phyloP scores from a whole-genome alignment of 1,140 invertebrate genomes.

The Trichonephila clavipes region DNA sequence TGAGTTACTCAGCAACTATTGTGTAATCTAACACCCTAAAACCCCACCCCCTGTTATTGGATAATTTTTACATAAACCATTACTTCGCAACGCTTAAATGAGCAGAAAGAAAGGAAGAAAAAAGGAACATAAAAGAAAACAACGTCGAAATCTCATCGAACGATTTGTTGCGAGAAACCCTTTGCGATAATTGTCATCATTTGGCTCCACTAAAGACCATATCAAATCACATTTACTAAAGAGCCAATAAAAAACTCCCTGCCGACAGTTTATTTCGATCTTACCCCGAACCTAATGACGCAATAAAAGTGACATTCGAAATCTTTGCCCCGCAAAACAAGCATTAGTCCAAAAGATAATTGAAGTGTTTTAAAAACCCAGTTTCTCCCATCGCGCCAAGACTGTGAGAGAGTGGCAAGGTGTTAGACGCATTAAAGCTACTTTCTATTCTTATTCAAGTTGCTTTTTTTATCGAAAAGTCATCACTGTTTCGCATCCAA shows the following conservation, averaged over 20 bases:
- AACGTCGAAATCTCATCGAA: slow-evolving; percentile 31
- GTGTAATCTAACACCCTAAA: neutral
- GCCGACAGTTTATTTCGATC: slow-evolving; percentile 36
- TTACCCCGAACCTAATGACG: slow-evolving; percentile 55
- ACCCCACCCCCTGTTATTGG: slow-evolving; percentile 39
- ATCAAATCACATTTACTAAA: slow-evolving; percentile 71
- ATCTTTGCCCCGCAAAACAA: slow-evolving; percentile 57
- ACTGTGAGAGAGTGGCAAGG: slow-evolving; percentile 62
- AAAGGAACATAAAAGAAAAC: neutral
- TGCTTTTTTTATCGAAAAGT: slow-evolving; percentile 73
- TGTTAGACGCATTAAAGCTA: slow-evolving; percentile 70
- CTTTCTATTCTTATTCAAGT: slow-evolving; percentile 72
- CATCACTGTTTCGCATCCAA: slow-evolving; percentile 71
- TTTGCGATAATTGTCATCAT: slow-evolving; percentile 66
- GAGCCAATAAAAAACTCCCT: slow-evolving; percentile 69
- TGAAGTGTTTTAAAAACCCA: slow-evolving; percentile 72
- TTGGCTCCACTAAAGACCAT: slow-evolving; percentile 46
- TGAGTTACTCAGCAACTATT: neutral
- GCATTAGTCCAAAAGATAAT: slow-evolving; percentile 73
- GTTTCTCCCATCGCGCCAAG: neutral
- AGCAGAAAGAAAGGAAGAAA: neutral
- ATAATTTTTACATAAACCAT: slow-evolving; percentile 51
- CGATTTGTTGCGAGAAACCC: neutral
- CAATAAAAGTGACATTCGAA: slow-evolving; percentile 70
- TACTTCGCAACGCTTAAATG: neutral